Percentiles rank a stretch among this genome's conserved stretches.
Conservation (phyloP, 64 coral and sea anemone genomes). For the Acropora yongei region DNA sequence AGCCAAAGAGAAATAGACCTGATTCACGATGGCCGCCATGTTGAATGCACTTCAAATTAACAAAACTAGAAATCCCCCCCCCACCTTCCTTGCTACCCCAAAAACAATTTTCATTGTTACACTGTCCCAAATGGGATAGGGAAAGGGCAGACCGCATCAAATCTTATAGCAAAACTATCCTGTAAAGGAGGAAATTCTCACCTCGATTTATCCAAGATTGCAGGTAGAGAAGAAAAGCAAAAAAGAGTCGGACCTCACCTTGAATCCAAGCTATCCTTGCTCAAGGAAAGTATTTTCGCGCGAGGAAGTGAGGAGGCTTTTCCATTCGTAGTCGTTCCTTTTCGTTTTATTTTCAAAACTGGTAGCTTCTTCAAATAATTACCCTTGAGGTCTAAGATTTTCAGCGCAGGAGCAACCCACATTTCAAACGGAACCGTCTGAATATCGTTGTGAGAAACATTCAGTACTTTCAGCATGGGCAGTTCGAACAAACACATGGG, state of each 20-base stretch:
- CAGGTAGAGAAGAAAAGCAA: not conserved
- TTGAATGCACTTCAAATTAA: no score
- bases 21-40: no score
- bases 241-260: not conserved
- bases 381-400: constrained; percentile 84
- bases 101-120: no score
- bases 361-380: constrained; percentile 89
- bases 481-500: constrained; percentile 89
- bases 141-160: no score
- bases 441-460: constrained; percentile 90
- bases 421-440: constrained; percentile 89
- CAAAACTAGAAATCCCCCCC: no score
- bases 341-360: constrained; percentile 58
- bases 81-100: no score
- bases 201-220: no score
- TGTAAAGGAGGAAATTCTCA: no score
- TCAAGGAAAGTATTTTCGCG: constrained; percentile 54
- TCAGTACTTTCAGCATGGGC: constrained; percentile 81
- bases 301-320: constrained; percentile 74
- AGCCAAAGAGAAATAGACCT: no score
- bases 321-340: not conserved
- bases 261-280: constrained; percentile 64
- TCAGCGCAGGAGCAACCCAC: constrained; percentile 86
- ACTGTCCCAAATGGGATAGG: no score
- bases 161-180: no score